phyloP scores from a whole-genome alignment of 2,888 invertebrate species.

The Oligia fasciuncula region DNA sequence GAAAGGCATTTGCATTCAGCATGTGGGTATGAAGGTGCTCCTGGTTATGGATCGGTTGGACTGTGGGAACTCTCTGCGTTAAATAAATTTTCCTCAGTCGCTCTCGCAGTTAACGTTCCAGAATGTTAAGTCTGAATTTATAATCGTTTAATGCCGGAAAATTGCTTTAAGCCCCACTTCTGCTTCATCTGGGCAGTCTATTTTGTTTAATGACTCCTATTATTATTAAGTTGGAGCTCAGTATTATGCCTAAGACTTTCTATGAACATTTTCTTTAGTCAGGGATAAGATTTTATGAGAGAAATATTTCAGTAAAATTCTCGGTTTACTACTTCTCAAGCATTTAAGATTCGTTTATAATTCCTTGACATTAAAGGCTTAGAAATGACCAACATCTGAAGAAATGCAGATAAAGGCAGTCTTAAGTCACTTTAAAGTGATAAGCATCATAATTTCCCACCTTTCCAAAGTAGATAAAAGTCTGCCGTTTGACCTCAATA shows the following conservation, averaged over 20 bases:
- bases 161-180: conserved; percentile 55
- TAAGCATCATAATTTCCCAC: not conserved
- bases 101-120: conserved; percentile 45
- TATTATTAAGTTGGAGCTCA: conserved; percentile 43
- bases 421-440: not conserved
- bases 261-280: conserved; percentile 21
- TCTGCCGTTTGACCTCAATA: conserved; percentile 3
- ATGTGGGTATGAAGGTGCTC: conserved; percentile 61
- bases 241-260: conserved; percentile 27
- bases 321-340: conserved; percentile 28
- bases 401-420: conserved; percentile 4
- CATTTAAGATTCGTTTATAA: conserved; percentile 33
- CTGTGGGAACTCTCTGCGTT: conserved; percentile 42
- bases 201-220: conserved; percentile 55
- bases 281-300: conserved; percentile 17
- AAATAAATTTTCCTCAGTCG: conserved; percentile 60
- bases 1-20: conserved; percentile 80
- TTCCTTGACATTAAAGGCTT: conserved; percentile 12
- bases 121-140: conserved; percentile 64
- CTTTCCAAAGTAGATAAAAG: not conserved
- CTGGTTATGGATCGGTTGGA: conserved; percentile 55
- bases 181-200: conserved; percentile 42
- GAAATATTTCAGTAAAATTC: conserved; percentile 30
- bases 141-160: conserved; percentile 61
- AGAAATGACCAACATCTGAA: not conserved